Percentiles rank a stretch among this genome's conserved stretches.
These are phyloP conservation scores for Calliopum simillimum DNA, from an alignment of 2,888 invertebrate genomes.

Conservation along the genomic window DNA sequence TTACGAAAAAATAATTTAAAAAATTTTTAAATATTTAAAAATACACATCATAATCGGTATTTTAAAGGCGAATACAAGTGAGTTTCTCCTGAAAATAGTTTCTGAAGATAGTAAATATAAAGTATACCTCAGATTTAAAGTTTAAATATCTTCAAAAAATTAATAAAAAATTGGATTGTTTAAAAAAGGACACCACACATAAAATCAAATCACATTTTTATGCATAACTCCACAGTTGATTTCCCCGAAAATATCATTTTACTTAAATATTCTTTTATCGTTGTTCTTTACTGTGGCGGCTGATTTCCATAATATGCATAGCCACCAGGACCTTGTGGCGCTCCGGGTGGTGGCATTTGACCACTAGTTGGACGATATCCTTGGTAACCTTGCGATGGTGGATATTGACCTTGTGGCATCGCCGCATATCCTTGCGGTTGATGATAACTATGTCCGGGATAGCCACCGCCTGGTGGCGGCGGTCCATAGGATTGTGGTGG, in stretches of 20 bases:
- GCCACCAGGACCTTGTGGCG: slow-evolving; percentile 69
- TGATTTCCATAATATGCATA: slow-evolving; percentile 87
- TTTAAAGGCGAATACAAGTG: no score
- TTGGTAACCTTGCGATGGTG: slow-evolving; percentile 75
- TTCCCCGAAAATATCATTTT: no score
- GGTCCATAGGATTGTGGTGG: slow-evolving; percentile 63
- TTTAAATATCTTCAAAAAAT: no score
- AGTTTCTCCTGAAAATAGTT: neutral
- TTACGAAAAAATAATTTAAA: neutral
- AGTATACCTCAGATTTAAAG: neutral
- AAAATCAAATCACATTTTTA: no score
- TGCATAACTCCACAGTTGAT: no score
- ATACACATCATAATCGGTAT: no score
- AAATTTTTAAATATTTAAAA: neutral
- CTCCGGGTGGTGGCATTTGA: slow-evolving; percentile 70
- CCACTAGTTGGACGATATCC: slow-evolving; percentile 73
- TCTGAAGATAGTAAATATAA: neutral
- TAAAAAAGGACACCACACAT: no score
- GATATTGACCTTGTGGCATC: slow-evolving; percentile 72
- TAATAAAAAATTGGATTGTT: no score
- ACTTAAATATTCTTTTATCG: neutral
- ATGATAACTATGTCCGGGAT: slow-evolving; percentile 71
- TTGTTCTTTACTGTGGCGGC: slow-evolving; percentile 71
- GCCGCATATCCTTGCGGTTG: slow-evolving; percentile 73
- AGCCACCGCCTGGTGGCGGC: slow-evolving; percentile 65